phyloP scores from a whole-genome alignment of 2,888 invertebrate genomes.

The Scaptomyza polygonia region DNA sequence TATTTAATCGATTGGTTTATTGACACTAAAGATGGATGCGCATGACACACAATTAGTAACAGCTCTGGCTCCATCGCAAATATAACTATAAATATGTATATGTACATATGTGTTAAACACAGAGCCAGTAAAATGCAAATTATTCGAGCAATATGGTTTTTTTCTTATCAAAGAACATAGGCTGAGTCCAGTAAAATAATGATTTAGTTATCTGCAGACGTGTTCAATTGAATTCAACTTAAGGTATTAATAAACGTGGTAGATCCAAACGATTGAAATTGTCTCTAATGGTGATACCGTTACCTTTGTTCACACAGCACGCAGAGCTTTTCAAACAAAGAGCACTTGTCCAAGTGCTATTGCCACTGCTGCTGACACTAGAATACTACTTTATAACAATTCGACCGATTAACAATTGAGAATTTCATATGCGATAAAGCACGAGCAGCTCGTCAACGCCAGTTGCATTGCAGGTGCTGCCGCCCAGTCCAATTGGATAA shows the following conservation, averaged over 20 bases:
- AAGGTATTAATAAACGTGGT: not conserved
- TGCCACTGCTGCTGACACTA: conserved; percentile 6
- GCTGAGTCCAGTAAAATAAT: too few relatives aligned
- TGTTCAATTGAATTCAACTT: not conserved
- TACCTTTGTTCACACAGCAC: not conserved
- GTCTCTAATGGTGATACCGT: not conserved
- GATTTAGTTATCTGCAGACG: too few relatives aligned
- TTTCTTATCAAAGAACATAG: too few relatives aligned
- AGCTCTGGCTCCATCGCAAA: not conserved
- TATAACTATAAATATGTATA: too few relatives aligned
- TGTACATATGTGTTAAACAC: too few relatives aligned
- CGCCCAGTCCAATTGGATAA: conserved; percentile 27
- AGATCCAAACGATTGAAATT: not conserved
- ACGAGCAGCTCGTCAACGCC: conserved; percentile 10
- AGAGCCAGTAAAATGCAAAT: too few relatives aligned
- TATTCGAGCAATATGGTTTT: too few relatives aligned
- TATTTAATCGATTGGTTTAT: conserved; percentile 21
- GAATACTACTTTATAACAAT: too few relatives aligned
- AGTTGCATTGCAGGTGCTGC: conserved; percentile 13
- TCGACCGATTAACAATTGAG: not conserved
- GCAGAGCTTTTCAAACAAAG: not conserved
- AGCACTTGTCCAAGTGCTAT: conserved; percentile 10
- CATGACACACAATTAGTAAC: conserved; percentile 4
- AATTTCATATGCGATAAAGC: conserved; percentile 18
- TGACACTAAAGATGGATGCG: conserved; percentile 11